Evolutionary conservation across 2,797 vertebrate genomes (phyloP).

Genomic region (Lithobates sylvaticus): DNA sequence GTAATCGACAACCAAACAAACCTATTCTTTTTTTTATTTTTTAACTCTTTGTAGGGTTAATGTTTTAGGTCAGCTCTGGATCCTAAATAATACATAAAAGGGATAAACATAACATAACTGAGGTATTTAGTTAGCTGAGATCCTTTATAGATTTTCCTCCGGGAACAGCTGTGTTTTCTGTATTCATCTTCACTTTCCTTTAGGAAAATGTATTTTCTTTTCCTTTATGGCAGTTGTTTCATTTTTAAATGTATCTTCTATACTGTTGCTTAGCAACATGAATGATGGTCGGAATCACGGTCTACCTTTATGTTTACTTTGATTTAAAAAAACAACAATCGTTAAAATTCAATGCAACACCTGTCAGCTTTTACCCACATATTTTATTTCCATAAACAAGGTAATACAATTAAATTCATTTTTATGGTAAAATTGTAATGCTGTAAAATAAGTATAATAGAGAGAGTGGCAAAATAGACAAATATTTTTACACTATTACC

Average conservation of each 20-base stretch:
- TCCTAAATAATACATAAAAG: too few species aligned
- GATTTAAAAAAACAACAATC: not conserved
- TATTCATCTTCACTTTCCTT: slow-evolving; percentile 15
- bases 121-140: not conserved
- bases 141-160: not conserved
- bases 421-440: not conserved
- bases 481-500: too few species aligned
- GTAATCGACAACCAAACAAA: not conserved
- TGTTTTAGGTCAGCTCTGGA: too few species aligned
- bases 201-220: not conserved
- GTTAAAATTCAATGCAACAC: not conserved
- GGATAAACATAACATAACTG: not conserved
- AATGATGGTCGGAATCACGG: not conserved
- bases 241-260: not conserved
- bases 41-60: too few species aligned
- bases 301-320: not conserved
- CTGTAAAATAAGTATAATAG: not conserved
- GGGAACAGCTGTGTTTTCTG: not conserved
- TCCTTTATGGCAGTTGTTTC: not conserved
- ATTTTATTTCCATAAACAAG: not conserved
- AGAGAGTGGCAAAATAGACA: not conserved
- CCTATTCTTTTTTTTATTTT: too few species aligned
- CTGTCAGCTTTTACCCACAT: not conserved
- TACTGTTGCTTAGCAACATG: slow-evolving; percentile 37
- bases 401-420: not conserved